A percentile compares a stretch with the other conserved stretches of the same genome.
Conservation (phyloP, 2,888 invertebrate genomes). For the Pyrgus malvae region DNA sequence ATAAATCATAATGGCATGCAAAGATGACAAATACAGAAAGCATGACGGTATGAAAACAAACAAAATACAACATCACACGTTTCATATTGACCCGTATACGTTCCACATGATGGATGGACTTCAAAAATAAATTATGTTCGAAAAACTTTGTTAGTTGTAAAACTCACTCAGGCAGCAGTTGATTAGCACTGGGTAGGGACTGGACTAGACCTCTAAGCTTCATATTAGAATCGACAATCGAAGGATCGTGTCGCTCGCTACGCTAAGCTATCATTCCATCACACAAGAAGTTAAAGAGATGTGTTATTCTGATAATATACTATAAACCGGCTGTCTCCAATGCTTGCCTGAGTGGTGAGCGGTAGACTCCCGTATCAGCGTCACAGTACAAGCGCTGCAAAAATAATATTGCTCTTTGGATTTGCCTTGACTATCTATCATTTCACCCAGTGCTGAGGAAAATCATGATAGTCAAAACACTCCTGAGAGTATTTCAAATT, state of each 20-base stretch:
- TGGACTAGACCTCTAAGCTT: slow-evolving; percentile 53
- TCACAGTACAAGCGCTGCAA: slow-evolving; percentile 89
- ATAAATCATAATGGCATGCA: slow-evolving; percentile 74
- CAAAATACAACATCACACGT: slow-evolving; percentile 40
- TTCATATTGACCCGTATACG: slow-evolving; percentile 41
- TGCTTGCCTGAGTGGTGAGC: slow-evolving; percentile 90
- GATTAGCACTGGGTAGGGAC: slow-evolving; percentile 73
- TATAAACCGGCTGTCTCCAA: slow-evolving; percentile 81
- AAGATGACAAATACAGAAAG: slow-evolving; percentile 69
- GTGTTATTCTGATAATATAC: slow-evolving; percentile 76
- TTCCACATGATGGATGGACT: slow-evolving; percentile 63
- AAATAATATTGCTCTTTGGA: slow-evolving; percentile 82
- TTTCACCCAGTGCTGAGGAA: slow-evolving; percentile 26
- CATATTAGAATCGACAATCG: slow-evolving; percentile 52
- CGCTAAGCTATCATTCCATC: slow-evolving; percentile 77
- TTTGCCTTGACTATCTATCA: slow-evolving; percentile 70
- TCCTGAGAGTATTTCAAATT: slow-evolving; percentile 59
- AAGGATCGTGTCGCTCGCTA: slow-evolving; percentile 54
- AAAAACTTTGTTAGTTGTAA: slow-evolving; percentile 69
- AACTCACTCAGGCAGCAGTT: slow-evolving; percentile 82
- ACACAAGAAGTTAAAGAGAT: slow-evolving; percentile 73
- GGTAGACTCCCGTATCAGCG: slow-evolving; percentile 87
- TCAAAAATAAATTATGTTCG: slow-evolving; percentile 78
- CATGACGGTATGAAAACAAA: slow-evolving; percentile 62
- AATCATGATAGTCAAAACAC: slow-evolving; percentile 59